Percentiles rank a stretch among this genome's conserved stretches.
These are phyloP conservation scores for Epizoanthus stellaris DNA, from an alignment of 92 coral and sea anemone genomes.

Conservation along the genomic window DNA sequence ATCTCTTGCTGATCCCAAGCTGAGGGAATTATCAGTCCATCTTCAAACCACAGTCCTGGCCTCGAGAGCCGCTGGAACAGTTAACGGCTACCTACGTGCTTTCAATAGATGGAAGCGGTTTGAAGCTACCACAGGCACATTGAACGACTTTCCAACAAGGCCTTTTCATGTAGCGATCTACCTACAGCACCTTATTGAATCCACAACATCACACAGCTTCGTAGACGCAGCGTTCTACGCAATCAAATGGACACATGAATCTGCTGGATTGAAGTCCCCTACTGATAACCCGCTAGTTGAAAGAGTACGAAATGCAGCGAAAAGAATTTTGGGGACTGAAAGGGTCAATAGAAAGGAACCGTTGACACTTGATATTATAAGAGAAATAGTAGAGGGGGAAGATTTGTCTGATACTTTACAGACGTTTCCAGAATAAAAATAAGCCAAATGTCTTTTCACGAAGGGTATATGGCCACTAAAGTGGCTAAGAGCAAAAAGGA, in stretches of 20 bases:
- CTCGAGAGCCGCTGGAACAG: slow-evolving; percentile 25
- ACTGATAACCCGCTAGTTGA: slow-evolving; percentile 18
- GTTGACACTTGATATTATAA: slow-evolving; percentile 32
- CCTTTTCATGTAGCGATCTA: slow-evolving; percentile 52
- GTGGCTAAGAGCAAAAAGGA: no score
- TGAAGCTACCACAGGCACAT: slow-evolving; percentile 1
- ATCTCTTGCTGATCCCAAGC: slow-evolving; percentile 3
- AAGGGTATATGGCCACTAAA: no score
- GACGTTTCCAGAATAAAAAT: slow-evolving; percentile 43
- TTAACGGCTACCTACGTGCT: slow-evolving; percentile 19
- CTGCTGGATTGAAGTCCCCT: slow-evolving; percentile 10
- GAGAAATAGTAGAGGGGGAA: slow-evolving; percentile 18
- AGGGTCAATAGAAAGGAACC: slow-evolving; percentile 9
- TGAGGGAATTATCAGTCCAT: slow-evolving; percentile 19
- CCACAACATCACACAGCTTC: slow-evolving; percentile 44
- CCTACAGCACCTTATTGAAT: slow-evolving; percentile 42
- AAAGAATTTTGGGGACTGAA: not conserved
- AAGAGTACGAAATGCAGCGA: slow-evolving; percentile 19
- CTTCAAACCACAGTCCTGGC: slow-evolving; percentile 37
- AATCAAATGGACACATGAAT: slow-evolving; percentile 55
- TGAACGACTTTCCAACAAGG: slow-evolving; percentile 27
- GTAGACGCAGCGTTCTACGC: slow-evolving; percentile 55
- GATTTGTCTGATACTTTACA: slow-evolving; percentile 20
- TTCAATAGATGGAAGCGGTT: slow-evolving; percentile 39
- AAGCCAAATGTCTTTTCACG: not conserved